phyloP scores from a whole-genome alignment of 2,113 vertebrate genomes.

The Pachycephala philippinensis region DNA sequence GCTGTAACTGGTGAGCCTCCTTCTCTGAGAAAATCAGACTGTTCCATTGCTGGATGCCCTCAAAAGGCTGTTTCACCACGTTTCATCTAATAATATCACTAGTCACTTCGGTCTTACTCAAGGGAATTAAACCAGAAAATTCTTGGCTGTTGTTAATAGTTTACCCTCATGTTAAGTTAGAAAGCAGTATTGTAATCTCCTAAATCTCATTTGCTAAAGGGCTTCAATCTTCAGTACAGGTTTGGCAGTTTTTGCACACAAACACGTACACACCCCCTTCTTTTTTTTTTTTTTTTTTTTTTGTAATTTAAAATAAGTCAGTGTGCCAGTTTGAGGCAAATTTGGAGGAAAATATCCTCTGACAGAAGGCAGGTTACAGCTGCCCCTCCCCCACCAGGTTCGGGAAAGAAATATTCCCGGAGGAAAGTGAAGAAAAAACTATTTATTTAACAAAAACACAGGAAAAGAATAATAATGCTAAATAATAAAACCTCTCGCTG shows the following conservation, averaged over 20 bases:
- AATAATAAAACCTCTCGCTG: too few species aligned
- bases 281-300: background rate
- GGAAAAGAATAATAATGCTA: too few species aligned
- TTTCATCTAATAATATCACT: background rate
- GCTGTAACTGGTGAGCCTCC: background rate
- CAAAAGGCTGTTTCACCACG: background rate
- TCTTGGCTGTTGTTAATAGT: background rate
- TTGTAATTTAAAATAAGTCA: background rate
- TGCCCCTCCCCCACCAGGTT: too few species aligned
- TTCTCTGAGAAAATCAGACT: background rate
- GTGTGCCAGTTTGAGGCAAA: too few species aligned
- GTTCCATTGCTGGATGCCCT: background rate
- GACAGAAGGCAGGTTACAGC: too few species aligned
- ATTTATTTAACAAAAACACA: too few species aligned
- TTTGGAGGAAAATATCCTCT: too few species aligned
- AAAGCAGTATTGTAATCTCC: background rate
- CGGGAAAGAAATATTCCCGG: too few species aligned
- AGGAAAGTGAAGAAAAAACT: too few species aligned
- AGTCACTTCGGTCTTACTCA: background rate
- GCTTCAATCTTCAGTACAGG: background rate
- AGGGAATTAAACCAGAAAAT: background rate
- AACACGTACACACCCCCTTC: fast-evolving
- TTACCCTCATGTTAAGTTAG: background rate
- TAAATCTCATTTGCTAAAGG: background rate
- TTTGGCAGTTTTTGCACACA: background rate